Evolutionary conservation across 2,113 vertebrate species (phyloP).

Genomic region (Crotalus horridus): DNA sequence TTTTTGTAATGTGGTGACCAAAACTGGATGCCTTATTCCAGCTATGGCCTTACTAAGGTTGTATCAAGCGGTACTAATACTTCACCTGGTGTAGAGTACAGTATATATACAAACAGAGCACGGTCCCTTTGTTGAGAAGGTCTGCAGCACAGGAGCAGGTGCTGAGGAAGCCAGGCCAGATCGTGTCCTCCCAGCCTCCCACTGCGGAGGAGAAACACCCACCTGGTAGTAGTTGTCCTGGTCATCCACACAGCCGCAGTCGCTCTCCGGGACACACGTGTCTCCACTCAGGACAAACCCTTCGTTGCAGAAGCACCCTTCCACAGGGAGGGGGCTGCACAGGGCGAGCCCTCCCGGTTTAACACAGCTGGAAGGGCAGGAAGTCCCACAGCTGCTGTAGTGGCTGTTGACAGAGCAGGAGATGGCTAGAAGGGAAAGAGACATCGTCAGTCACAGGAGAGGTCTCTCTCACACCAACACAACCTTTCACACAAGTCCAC

Average conservation of each 20-base stretch:
- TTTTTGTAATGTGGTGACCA: neutral
- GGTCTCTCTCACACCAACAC: neutral
- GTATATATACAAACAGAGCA: neutral
- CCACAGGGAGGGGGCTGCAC: conserved; percentile 57
- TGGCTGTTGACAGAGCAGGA: conserved; percentile 62
- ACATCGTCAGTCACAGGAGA: neutral
- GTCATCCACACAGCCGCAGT: conserved; percentile 67
- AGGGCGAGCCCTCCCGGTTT: neutral
- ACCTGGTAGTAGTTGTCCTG: conserved; percentile 76
- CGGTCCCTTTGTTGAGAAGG: neutral
- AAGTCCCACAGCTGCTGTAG: conserved; percentile 59
- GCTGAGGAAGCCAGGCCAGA: neutral
- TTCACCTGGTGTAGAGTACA: neutral
- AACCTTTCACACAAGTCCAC: neutral
- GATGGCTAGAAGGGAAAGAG: conserved; percentile 52
- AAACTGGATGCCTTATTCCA: neutral
- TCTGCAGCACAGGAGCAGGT: neutral
- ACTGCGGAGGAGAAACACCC: conserved; percentile 28
- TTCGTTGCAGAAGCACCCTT: conserved; percentile 70
- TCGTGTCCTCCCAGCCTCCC: neutral
- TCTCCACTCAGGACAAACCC: conserved; percentile 66
- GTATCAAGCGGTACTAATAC: neutral
- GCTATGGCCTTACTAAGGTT: neutral
- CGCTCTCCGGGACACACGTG: conserved; percentile 55
- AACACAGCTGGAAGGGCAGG: conserved; percentile 60